Base-by-base conservation (phyloP, 2,113 vertebrate species). In the Camelus dromedarius region DNA sequence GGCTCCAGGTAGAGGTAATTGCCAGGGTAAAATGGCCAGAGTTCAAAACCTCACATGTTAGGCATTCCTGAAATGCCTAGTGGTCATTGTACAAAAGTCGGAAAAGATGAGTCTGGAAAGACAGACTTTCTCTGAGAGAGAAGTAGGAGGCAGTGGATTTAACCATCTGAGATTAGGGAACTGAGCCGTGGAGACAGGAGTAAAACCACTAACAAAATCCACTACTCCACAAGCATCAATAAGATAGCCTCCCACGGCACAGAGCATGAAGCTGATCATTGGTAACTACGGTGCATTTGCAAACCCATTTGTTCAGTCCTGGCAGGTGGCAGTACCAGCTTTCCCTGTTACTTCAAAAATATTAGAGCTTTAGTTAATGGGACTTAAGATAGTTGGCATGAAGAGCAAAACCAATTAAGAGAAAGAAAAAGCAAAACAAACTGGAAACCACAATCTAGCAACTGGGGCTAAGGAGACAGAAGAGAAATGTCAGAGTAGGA, bases 341-440 rank as follows among this genome's bases (percentile, higher is more conserved):
- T 79, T 54, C 19, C 56, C n/a, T 64, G 16, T 62, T 75, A 64
- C 22, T 94, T 92, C 9, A 77, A 60, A 85, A 60, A 56, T n/a
- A 60, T 52, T 62, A 96, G 79, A 52, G 19, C 46, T 38, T 84
- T 87, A 72, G n/a, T 67, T 91, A 92, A 72, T 96, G 46, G 22
- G 54, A 52, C 66, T 77, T 69, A 32, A 91, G 50, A 82, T 3
- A 42, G 46, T 83, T 96, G 82, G 26, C 66, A 38, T 48, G 15
- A 69, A 58, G 52, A 32, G 7, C 87, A 84, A 77, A 97, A 70
- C 28, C 54, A 84, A 73, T 81, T 62, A 93, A 77, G 86, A 85
- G 56, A 93, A 95, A 84, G 58, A 95, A 94, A 96, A 73, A 92
- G 42, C 30, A 93, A 86, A 96, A 77, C 38, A 92, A 56, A 7